These are phyloP conservation scores for Hemithea aestivaria DNA, from an alignment of 2,888 invertebrate genomes.

Conservation along the genomic window DNA sequence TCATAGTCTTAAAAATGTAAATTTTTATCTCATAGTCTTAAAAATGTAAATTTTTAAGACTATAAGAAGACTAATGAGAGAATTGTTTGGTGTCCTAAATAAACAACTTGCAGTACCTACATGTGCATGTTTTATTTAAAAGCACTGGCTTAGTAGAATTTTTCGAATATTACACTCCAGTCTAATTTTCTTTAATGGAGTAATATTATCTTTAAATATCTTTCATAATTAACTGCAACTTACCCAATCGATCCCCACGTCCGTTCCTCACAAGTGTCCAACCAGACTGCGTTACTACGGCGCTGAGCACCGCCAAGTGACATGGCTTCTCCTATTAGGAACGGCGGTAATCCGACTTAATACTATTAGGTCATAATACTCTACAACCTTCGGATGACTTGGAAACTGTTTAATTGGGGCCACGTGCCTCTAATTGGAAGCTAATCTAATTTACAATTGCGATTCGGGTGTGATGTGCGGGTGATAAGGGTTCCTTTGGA, in stretches of 20 bases:
- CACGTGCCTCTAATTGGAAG: constrained; percentile 38
- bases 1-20: too few species aligned
- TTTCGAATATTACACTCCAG: too few species aligned
- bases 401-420: constrained; percentile 47
- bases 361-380: constrained; percentile 60
- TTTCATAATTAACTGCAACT: constrained; percentile 11
- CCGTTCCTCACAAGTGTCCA: constrained; percentile 30
- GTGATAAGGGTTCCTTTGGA: constrained; percentile 28
- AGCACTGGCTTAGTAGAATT: too few species aligned
- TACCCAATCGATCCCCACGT: constrained; percentile 31
- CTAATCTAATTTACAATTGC: constrained; percentile 21
- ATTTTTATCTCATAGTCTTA: too few species aligned
- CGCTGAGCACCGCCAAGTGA: constrained; percentile 56
- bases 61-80: too few species aligned
- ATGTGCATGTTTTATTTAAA: too few species aligned
- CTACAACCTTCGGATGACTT: constrained; percentile 49
- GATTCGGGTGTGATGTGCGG: constrained; percentile 14
- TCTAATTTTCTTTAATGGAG: too few species aligned
- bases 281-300: constrained; percentile 35
- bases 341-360: constrained; percentile 52
- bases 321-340: constrained; percentile 66
- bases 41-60: too few species aligned
- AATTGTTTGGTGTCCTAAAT: neutral
- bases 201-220: too few species aligned
- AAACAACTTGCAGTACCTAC: neutral